These are phyloP conservation scores for Ceratosolen fusciceps DNA, from an alignment of 1,140 invertebrate genomes.

Conservation along the genomic window DNA sequence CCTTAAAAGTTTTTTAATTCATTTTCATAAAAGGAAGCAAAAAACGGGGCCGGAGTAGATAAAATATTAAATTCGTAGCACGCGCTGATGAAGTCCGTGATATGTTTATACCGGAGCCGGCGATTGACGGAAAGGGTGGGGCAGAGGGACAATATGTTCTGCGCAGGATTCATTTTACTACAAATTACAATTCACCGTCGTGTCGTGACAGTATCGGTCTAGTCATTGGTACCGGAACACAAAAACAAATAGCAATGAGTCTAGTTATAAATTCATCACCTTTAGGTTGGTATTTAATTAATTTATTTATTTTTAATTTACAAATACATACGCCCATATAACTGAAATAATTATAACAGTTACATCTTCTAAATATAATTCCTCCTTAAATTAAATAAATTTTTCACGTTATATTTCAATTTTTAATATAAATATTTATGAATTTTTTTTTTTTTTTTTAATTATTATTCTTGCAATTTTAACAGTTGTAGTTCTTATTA, in stretches of 20 bases:
- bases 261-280: slow-evolving; percentile 15
- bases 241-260: slow-evolving; percentile 3
- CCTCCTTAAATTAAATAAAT: too few species aligned
- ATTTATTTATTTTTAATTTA: neutral
- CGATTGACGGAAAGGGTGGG: too few species aligned
- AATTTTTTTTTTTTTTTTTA: slow-evolving; percentile 78
- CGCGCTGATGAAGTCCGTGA: neutral
- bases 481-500: slow-evolving; percentile 86
- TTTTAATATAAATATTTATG: neutral
- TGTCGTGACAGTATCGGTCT: neutral
- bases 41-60: too few species aligned
- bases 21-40: too few species aligned
- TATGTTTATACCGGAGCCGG: too few species aligned
- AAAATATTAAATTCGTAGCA: neutral
- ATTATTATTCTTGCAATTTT: slow-evolving; percentile 85
- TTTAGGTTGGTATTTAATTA: slow-evolving; percentile 12
- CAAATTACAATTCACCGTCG: neutral
- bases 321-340: neutral
- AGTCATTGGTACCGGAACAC: neutral
- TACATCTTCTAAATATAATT: too few species aligned
- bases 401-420: neutral
- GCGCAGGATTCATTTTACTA: neutral
- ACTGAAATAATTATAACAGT: too few species aligned
- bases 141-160: too few species aligned
- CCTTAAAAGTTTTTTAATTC: too few species aligned